Conservation (phyloP, 2,797 vertebrate species). For the Typhlichthys eigenmanni region DNA sequence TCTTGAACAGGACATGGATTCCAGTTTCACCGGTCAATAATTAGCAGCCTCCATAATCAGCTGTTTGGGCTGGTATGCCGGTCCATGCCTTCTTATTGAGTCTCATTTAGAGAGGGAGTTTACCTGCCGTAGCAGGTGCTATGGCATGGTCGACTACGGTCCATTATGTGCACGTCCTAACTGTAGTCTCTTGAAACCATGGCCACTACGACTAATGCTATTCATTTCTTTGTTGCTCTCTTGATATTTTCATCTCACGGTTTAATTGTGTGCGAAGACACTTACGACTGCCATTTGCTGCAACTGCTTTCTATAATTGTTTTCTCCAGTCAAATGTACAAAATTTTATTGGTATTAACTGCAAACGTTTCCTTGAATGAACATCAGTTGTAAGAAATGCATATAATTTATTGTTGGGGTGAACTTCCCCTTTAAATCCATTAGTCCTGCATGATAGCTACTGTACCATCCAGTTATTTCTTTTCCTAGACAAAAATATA, state of each 20-base stretch:
- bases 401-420: no score
- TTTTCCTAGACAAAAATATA: conserved; percentile 72
- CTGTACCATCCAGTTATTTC: conserved; percentile 46
- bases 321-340: no score
- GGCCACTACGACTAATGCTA: conserved; percentile 7
- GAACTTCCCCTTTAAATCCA: no score
- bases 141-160: conserved; percentile 9
- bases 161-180: conserved; percentile 40
- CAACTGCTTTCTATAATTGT: no score
- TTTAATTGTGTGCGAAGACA: no score
- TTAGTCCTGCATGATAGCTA: no score
- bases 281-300: no score
- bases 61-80: conserved; percentile 45
- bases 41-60: conserved; percentile 66
- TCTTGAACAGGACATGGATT: conserved; percentile 53
- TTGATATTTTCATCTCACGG: no score
- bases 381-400: no score
- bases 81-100: conserved; percentile 59
- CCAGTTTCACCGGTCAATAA: conserved; percentile 70
- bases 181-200: conserved; percentile 28
- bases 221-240: no score
- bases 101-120: conserved; percentile 23
- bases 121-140: conserved; percentile 45
- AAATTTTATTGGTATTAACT: no score
- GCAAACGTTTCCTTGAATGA: no score